A percentile compares a stretch with the other conserved stretches of the same genome.
Evolutionary conservation across 2,888 invertebrate genomes (phyloP).

Genomic region (Serripes groenlandicus): DNA sequence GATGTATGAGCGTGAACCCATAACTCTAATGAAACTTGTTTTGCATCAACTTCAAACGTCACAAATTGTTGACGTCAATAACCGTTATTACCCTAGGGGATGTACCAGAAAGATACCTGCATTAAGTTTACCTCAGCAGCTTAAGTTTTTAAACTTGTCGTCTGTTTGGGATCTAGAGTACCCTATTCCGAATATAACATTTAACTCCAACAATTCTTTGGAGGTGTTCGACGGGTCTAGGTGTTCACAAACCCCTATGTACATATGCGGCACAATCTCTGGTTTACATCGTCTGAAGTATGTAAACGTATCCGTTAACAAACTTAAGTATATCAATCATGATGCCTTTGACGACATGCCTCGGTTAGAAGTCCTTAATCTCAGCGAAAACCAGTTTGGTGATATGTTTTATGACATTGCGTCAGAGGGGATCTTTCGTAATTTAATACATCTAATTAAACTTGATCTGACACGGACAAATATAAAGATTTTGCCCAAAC

Average conservation of each 20-base stretch:
- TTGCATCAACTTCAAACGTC: too few relatives aligned
- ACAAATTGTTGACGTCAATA: too few relatives aligned
- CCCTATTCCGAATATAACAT: constrained; percentile 18
- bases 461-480: constrained; percentile 26
- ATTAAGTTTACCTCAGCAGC: constrained; percentile 19
- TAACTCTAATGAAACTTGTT: too few relatives aligned
- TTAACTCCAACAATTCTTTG: constrained; percentile 25
- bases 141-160: constrained; percentile 19
- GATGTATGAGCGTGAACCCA: too few relatives aligned
- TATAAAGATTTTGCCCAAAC: constrained; percentile 35
- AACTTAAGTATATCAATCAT: constrained; percentile 11
- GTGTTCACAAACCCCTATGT: not conserved
- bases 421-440: constrained; percentile 19
- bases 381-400: constrained; percentile 35
- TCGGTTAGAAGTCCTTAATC: constrained; percentile 14
- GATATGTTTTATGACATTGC: not conserved
- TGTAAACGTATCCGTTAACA: constrained; percentile 30
- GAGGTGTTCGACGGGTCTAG: constrained; percentile 30
- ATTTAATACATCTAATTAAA: not conserved
- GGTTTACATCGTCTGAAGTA: constrained; percentile 32
- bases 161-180: constrained; percentile 16
- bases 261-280: constrained; percentile 19
- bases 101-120: not conserved
- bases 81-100: too few relatives aligned
- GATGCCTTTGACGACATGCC: constrained; percentile 30